Evolutionary conservation across 2,888 invertebrate species (phyloP).

Genomic region (Drosophila buzzatii): DNA sequence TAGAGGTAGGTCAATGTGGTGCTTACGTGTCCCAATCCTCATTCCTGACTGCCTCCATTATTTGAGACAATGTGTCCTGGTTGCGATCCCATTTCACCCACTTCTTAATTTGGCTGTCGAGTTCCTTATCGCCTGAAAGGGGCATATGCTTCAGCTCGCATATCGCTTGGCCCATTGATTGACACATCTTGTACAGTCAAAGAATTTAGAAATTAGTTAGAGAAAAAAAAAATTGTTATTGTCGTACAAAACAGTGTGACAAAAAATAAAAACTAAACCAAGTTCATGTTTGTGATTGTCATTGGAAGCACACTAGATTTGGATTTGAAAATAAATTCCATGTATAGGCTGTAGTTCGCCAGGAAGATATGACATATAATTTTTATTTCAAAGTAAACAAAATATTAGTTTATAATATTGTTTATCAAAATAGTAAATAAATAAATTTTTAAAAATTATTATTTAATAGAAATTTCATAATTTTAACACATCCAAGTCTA

Average conservation of each 20-base stretch:
- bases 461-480: too few species aligned
- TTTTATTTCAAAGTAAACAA: not conserved
- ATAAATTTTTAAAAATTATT: not conserved
- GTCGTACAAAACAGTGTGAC: conserved; percentile 18
- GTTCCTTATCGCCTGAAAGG: conserved; percentile 82
- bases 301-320: not conserved
- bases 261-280: conserved; percentile 18
- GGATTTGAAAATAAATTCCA: conserved; percentile 7
- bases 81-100: conserved; percentile 93
- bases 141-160: conserved; percentile 59
- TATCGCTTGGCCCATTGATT: conserved; percentile 47
- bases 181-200: conserved; percentile 34
- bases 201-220: conserved; percentile 24
- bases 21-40: conserved; percentile 85
- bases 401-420: not conserved
- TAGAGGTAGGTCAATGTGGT: not conserved
- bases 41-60: conserved; percentile 87
- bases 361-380: not conserved
- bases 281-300: not conserved
- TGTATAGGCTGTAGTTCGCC: not conserved
- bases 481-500: too few species aligned
- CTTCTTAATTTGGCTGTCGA: conserved; percentile 89
- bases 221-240: not conserved
- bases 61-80: conserved; percentile 88
- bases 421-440: not conserved